phyloP scores from a whole-genome alignment of 2,113 vertebrate species.

The Setophaga kirtlandii region DNA sequence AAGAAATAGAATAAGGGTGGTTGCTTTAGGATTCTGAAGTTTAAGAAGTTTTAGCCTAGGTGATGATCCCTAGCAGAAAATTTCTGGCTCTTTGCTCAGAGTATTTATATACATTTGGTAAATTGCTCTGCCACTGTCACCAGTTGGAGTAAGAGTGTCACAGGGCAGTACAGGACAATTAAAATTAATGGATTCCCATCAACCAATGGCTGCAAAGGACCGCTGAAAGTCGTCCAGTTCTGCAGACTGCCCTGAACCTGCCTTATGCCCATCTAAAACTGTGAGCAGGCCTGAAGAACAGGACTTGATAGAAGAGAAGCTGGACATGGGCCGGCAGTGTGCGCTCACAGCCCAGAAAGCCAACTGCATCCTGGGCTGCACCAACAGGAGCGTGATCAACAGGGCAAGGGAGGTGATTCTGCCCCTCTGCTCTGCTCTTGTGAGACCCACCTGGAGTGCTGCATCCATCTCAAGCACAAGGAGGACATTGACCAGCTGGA shows the following conservation, averaged over 20 bases:
- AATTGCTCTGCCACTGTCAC: neutral
- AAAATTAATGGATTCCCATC: neutral
- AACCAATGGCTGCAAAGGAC: neutral
- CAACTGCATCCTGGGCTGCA: neutral
- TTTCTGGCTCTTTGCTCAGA: neutral
- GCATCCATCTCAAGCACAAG: neutral
- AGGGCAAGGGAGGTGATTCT: neutral
- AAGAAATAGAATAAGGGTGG: neutral
- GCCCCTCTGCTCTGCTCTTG: neutral
- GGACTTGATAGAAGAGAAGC: neutral
- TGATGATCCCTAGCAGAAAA: neutral
- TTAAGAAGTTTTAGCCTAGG: neutral
- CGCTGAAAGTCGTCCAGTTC: neutral
- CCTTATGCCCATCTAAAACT: neutral
- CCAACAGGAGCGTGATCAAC: fast-evolving
- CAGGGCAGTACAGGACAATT: neutral
- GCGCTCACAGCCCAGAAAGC: neutral
- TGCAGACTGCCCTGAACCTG: neutral
- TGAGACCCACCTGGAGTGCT: neutral
- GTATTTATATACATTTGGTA: neutral
- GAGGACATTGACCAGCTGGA: neutral
- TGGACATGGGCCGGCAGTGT: fast-evolving
- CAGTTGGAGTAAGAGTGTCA: neutral
- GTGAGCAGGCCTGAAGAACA: neutral
- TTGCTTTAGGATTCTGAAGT: neutral